phyloP scores from a whole-genome alignment of 2,113 vertebrate species.

The Axis porcinus region DNA sequence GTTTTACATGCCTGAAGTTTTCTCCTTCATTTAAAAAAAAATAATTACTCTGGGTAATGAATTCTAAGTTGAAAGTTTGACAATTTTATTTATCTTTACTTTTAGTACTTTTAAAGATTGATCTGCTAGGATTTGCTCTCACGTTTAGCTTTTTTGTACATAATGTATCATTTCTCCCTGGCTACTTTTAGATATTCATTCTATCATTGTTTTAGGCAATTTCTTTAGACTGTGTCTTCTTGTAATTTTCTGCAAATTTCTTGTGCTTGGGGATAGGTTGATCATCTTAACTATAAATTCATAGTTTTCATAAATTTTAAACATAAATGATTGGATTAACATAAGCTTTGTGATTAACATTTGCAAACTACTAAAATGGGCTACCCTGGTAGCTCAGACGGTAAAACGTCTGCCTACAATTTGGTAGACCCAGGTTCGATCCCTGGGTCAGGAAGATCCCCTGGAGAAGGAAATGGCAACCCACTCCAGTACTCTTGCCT shows the following conservation, averaged over 20 bases:
- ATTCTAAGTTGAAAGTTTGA: conserved; percentile 1
- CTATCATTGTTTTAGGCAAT: not conserved
- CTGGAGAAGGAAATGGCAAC: too few relatives aligned
- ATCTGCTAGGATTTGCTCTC: not conserved
- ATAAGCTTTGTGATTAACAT: too few relatives aligned
- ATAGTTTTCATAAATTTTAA: not conserved
- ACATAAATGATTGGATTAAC: too few relatives aligned
- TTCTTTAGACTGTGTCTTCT: not conserved
- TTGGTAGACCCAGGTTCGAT: too few relatives aligned
- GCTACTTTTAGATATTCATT: not conserved
- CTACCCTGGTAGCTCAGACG: too few relatives aligned
- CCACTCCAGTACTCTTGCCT: too few relatives aligned
- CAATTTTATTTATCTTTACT: not conserved
- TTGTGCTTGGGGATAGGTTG: not conserved
- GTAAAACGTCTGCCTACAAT: too few relatives aligned
- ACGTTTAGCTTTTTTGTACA: not conserved
- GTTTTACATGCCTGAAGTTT: not conserved
- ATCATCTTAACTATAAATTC: not conserved
- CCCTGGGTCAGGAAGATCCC: too few relatives aligned
- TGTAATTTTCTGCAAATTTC: not conserved
- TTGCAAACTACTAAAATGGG: too few relatives aligned
- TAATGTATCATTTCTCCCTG: not conserved
- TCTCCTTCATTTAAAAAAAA: not conserved
- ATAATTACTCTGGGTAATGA: not conserved
- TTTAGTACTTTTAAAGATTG: not conserved